Conservation (phyloP, 1,140 invertebrate genomes). For the Whitmania pigra region DNA sequence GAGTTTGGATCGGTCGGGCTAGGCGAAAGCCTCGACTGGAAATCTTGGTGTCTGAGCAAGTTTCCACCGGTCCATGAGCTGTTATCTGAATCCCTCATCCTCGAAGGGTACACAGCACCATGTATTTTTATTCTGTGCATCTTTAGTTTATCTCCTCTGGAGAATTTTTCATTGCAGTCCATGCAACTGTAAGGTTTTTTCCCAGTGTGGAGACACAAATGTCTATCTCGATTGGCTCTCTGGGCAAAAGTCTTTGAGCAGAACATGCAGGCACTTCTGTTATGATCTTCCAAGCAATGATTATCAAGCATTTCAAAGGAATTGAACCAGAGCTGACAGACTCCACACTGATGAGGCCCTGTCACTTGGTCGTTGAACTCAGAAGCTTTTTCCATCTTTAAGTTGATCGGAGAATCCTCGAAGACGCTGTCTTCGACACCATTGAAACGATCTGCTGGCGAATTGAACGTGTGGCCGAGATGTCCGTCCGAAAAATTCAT, state of each 20-base stretch:
- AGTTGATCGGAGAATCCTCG: too few species aligned
- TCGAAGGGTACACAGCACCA: neutral
- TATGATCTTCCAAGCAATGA: slow-evolving; percentile 23
- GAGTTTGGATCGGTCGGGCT: too few species aligned
- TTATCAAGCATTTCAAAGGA: slow-evolving; percentile 22
- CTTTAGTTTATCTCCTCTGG: slow-evolving; percentile 35
- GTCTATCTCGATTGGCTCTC: slow-evolving; percentile 29
- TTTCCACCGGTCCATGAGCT: too few species aligned
- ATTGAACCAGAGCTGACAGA: slow-evolving; percentile 10
- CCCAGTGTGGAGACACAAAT: slow-evolving; percentile 45
- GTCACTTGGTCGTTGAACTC: neutral
- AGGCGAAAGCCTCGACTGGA: too few species aligned
- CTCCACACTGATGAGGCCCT: slow-evolving; percentile 18
- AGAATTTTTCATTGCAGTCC: slow-evolving; percentile 83
- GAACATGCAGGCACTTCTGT: slow-evolving; percentile 25
- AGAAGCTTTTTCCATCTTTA: too few species aligned
- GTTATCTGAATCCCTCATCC: too few species aligned
- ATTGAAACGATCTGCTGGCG: too few species aligned
- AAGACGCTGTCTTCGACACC: too few species aligned
- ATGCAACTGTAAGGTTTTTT: slow-evolving; percentile 92
- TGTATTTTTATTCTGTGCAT: slow-evolving; percentile 20
- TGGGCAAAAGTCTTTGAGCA: slow-evolving; percentile 25
- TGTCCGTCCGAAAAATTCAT: too few species aligned
- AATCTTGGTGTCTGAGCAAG: too few species aligned
- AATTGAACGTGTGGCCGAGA: too few species aligned